Conservation (phyloP, 2,888 invertebrate species). For the Phragmatobia fuliginosa region DNA sequence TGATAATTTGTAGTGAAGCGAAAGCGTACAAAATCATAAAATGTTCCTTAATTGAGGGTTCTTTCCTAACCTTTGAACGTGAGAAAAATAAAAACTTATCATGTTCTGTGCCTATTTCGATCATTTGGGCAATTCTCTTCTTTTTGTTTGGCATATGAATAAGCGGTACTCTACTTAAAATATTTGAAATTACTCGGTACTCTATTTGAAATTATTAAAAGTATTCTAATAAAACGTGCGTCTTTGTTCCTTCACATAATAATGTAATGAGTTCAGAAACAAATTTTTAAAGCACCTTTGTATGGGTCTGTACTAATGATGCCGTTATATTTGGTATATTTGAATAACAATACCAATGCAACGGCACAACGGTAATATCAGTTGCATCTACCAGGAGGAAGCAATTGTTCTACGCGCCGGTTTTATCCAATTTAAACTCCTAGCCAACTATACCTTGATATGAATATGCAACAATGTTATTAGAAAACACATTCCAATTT, state of each 20-base stretch:
- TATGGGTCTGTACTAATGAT: background rate
- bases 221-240: too few species aligned
- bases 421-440: slow-evolving; percentile 14
- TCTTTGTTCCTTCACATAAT: background rate
- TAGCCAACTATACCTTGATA: background rate
- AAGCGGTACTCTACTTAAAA: background rate
- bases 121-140: background rate
- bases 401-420: slow-evolving; percentile 12
- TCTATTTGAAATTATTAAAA: too few species aligned
- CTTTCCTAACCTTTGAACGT: background rate
- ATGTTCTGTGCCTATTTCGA: background rate
- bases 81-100: background rate
- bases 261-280: background rate
- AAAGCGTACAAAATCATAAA: background rate
- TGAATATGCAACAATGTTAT: slow-evolving; percentile 15
- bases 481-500: slow-evolving; percentile 13
- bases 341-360: slow-evolving; percentile 1
- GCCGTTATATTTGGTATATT: background rate
- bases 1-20: background rate
- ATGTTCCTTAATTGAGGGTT: background rate
- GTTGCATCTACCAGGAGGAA: background rate
- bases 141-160: background rate
- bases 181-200: too few species aligned
- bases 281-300: background rate
- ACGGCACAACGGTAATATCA: background rate